Evolutionary conservation across 2,797 vertebrate genomes (phyloP).

Genomic region (Knipowitschia caucasica): DNA sequence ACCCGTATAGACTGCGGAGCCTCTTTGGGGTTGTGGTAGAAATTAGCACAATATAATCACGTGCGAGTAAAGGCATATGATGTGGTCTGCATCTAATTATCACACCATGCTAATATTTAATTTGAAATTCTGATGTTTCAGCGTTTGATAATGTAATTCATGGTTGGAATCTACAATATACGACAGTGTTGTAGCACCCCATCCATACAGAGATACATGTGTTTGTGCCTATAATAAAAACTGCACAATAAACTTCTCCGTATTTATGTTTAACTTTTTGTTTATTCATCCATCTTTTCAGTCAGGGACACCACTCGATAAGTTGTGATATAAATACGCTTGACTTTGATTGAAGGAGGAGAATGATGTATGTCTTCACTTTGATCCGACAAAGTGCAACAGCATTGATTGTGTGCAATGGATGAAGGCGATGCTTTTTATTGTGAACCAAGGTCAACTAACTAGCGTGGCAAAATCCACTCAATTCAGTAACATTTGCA

Average conservation of each 20-base stretch:
- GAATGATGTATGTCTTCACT: conserved; percentile 43
- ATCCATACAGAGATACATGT: no score
- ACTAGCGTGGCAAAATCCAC: conserved; percentile 2
- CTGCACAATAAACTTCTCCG: no score
- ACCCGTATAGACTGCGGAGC: conserved; percentile 37
- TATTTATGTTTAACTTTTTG: conserved; percentile 46
- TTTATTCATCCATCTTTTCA: conserved; percentile 49
- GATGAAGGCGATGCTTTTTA: conserved; percentile 3
- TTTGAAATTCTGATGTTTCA: background rate
- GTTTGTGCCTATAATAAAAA: no score
- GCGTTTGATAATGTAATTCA: background rate
- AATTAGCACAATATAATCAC: background rate
- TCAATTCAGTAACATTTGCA: background rate
- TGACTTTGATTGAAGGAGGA: conserved; percentile 44
- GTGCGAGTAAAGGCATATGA: background rate
- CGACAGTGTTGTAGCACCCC: no score
- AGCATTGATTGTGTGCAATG: conserved; percentile 35
- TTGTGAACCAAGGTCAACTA: conserved; percentile 9
- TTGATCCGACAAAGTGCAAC: conserved; percentile 32
- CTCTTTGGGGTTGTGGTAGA: conserved; percentile 5
- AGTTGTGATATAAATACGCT: no score
- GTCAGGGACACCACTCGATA: conserved; percentile 33
- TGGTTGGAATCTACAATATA: no score
- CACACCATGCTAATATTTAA: background rate
- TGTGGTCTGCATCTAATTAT: conserved; percentile 10